phyloP scores from a whole-genome alignment of 2,797 vertebrate species.

The Erpetoichthys calabaricus region DNA sequence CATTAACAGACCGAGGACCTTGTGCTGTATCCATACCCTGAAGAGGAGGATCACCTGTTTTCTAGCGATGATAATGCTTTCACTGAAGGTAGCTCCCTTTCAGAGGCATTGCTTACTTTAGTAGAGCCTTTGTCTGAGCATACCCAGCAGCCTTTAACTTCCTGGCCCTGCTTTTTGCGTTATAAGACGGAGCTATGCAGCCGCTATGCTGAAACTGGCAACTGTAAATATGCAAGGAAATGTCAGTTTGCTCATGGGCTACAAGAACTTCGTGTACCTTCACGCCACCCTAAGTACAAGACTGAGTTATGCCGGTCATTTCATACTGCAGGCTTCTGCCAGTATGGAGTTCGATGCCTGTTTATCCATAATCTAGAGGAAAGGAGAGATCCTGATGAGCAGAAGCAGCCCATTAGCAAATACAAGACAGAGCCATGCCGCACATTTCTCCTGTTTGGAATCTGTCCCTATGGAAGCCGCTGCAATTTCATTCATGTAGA shows the following conservation, averaged over 20 bases:
- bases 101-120: conserved; percentile 44
- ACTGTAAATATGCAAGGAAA: conserved; percentile 50
- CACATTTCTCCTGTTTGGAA: conserved; percentile 51
- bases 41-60: conserved; percentile 32
- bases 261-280: conserved; percentile 51
- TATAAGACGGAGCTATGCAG: conserved; percentile 64
- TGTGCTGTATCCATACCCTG: conserved; percentile 34
- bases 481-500: conserved; percentile 47
- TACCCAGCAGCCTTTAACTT: conserved; percentile 15
- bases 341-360: conserved; percentile 55
- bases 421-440: conserved; percentile 28
- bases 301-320: conserved; percentile 54
- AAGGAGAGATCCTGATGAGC: conserved; percentile 29
- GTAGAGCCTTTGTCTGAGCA: conserved; percentile 19
- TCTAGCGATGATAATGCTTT: conserved; percentile 13
- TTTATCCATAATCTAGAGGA: conserved; percentile 51
- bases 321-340: conserved; percentile 44
- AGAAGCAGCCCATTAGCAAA: background rate
- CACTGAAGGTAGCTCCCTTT: conserved; percentile 30
- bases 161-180: conserved; percentile 53
- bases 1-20: conserved; percentile 37
- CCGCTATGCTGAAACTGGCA: conserved; percentile 39
- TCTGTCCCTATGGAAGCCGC: conserved; percentile 51
- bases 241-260: conserved; percentile 65
- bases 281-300: conserved; percentile 62